Evolutionary conservation across 2,888 invertebrate species (phyloP).

Genomic region (Copidosoma aretas): DNA sequence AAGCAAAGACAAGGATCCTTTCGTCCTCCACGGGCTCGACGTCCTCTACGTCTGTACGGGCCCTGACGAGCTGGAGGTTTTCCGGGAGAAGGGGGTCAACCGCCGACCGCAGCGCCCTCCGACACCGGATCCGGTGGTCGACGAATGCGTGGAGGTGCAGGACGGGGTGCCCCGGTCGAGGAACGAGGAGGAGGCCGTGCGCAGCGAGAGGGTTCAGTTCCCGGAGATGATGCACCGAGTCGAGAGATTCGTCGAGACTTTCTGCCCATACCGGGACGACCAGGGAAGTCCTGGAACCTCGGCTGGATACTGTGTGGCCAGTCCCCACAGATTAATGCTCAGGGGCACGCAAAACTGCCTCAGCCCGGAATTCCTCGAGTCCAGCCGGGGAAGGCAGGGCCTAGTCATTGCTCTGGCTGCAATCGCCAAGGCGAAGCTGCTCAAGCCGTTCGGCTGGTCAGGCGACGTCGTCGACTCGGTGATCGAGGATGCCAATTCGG

Average conservation of each 20-base stretch:
- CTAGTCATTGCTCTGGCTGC: conserved; percentile 49
- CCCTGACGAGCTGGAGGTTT: conserved; percentile 52
- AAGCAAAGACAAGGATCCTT: conserved; percentile 54
- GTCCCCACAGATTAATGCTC: conserved; percentile 50
- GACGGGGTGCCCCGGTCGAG: conserved; percentile 50
- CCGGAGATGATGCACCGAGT: conserved; percentile 52
- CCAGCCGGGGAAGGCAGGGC: conserved; percentile 53
- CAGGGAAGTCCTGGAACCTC: conserved; percentile 2
- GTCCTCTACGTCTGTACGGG: conserved; percentile 56
- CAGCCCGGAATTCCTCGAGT: conserved; percentile 40
- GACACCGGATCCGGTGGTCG: not conserved
- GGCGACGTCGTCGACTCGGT: conserved; percentile 23
- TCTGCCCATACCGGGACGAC: not conserved
- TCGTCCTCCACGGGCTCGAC: conserved; percentile 52
- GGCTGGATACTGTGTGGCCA: conserved; percentile 47
- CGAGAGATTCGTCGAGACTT: conserved; percentile 36
- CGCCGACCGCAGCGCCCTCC: conserved; percentile 48
- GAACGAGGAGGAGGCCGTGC: conserved; percentile 37
- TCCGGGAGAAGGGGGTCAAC: conserved; percentile 51
- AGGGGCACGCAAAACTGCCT: conserved; percentile 51
- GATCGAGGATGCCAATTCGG: conserved; percentile 41
- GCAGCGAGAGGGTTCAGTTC: conserved; percentile 45
- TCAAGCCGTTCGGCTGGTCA: conserved; percentile 48
- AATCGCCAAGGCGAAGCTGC: conserved; percentile 49
- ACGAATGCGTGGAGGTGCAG: conserved; percentile 38